Evolutionary conservation across 2,113 vertebrate species (phyloP).

Genomic region (Gambusia holbrooki): DNA sequence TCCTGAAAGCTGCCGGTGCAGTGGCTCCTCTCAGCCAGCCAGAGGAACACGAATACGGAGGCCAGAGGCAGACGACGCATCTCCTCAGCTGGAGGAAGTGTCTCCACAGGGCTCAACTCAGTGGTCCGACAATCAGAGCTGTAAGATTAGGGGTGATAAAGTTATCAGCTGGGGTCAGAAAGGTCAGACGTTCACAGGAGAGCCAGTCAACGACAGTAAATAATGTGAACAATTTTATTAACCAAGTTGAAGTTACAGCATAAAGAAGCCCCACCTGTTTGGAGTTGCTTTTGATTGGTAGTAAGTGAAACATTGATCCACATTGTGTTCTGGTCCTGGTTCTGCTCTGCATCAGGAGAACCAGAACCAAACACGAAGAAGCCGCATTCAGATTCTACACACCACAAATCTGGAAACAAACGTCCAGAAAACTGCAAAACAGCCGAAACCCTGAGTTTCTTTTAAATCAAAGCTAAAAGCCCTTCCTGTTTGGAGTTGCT

Average conservation of each 20-base stretch:
- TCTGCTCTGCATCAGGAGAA: too few relatives aligned
- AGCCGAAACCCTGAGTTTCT: too few relatives aligned
- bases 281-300: too few relatives aligned
- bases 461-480: too few relatives aligned
- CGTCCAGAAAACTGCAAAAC: too few relatives aligned
- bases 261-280: too few relatives aligned
- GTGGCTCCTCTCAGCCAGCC: conserved; percentile 60
- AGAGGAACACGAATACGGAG: conserved; percentile 73
- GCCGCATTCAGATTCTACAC: too few relatives aligned
- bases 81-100: conserved; percentile 46
- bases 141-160: neutral
- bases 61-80: conserved; percentile 75
- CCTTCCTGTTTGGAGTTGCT: too few relatives aligned
- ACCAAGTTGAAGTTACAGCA: neutral
- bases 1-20: conserved; percentile 70
- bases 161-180: neutral
- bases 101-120: conserved; percentile 27
- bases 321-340: too few relatives aligned
- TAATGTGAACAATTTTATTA: neutral
- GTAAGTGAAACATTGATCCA: too few relatives aligned
- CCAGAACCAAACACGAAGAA: too few relatives aligned
- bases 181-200: neutral
- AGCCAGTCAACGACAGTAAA: neutral
- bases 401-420: too few relatives aligned
- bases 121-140: conserved; percentile 17